phyloP scores from a whole-genome alignment of 2,113 vertebrate genomes.

The Ailurus styani region DNA sequence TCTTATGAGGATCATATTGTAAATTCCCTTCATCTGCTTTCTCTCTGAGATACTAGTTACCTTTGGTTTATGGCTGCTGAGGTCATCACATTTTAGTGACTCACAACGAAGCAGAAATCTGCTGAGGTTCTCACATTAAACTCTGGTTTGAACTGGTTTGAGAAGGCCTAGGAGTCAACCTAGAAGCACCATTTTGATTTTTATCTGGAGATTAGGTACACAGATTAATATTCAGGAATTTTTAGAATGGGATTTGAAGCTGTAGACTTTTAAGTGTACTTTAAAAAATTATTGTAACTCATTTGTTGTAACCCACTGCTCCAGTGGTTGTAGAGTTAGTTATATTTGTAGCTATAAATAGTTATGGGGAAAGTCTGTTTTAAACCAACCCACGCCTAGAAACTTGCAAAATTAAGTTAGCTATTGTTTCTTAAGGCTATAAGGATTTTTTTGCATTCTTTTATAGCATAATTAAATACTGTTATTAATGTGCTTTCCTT shows the following conservation, averaged over 20 bases:
- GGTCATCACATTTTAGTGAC: conserved; percentile 39
- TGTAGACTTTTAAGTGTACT: background rate
- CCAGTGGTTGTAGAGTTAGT: background rate
- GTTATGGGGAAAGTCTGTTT: background rate
- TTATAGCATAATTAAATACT: background rate
- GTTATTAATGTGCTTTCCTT: background rate
- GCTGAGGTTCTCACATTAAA: conserved; percentile 23
- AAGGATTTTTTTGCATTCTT: background rate
- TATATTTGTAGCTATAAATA: background rate
- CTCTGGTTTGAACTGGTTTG: conserved; percentile 62
- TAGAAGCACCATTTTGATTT: conserved; percentile 30
- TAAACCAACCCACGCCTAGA: background rate
- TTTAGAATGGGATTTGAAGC: background rate
- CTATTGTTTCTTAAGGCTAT: background rate
- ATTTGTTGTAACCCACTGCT: background rate
- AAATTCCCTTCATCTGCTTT: background rate
- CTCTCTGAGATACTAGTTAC: background rate
- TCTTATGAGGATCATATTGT: background rate
- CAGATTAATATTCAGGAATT: background rate
- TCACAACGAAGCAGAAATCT: conserved; percentile 47
- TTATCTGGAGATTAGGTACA: background rate
- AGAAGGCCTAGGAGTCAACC: background rate
- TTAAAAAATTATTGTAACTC: background rate
- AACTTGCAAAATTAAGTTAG: conserved; percentile 1
- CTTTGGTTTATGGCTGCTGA: conserved; percentile 53